phyloP scores from a whole-genome alignment of 2,797 vertebrate genomes.

The Eospalax fontanierii region DNA sequence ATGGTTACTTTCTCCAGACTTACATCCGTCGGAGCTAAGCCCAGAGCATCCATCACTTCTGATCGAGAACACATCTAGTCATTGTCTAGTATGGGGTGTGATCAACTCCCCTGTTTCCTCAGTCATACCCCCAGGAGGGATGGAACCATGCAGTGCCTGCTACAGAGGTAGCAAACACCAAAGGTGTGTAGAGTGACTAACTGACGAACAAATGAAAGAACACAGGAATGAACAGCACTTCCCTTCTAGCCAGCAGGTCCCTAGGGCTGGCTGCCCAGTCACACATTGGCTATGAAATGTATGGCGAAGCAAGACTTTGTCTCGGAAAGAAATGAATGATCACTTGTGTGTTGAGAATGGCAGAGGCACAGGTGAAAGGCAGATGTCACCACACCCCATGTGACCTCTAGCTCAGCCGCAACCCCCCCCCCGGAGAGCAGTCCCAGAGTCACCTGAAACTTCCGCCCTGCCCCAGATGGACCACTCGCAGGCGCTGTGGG shows the following conservation, averaged over 20 bases:
- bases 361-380: background rate
- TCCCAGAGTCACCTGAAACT: background rate
- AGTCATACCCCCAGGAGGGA: background rate
- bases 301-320: too few species aligned
- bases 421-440: too few species aligned
- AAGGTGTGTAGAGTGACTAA: background rate
- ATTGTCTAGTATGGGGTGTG: background rate
- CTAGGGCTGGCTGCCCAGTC: too few species aligned
- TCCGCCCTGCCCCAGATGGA: rapidly evolving
- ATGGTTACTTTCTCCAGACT: background rate
- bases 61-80: too few species aligned
- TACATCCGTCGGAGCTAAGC: background rate
- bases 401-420: background rate
- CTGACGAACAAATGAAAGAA: background rate
- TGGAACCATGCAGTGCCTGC: background rate
- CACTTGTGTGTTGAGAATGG: too few species aligned
- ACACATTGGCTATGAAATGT: too few species aligned
- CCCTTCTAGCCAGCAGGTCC: background rate
- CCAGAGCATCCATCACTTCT: background rate
- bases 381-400: too few species aligned
- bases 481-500: rapidly evolving
- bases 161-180: background rate
- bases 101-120: background rate
- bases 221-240: background rate
- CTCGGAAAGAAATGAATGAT: too few species aligned